Conservation (phyloP, 2,113 vertebrate species). For the Tamias sibiricus region DNA sequence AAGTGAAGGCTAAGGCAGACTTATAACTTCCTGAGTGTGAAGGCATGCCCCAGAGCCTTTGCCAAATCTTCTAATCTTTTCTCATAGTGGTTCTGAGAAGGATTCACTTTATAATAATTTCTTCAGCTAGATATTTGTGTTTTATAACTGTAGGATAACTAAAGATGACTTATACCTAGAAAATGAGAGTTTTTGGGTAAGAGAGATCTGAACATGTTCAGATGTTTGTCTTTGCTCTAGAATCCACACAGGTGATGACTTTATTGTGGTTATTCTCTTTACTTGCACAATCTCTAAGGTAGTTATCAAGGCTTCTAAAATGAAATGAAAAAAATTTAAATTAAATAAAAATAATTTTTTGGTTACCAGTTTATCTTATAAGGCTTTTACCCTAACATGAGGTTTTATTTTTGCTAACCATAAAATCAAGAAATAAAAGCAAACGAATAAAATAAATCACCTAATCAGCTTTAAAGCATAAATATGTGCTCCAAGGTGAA, state of each 20-base stretch:
- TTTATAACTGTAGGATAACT: not conserved
- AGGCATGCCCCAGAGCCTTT: not conserved
- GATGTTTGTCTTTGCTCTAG: not conserved
- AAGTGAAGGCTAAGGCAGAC: not conserved
- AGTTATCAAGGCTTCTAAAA: not conserved
- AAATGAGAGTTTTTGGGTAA: not conserved
- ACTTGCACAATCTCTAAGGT: not conserved
- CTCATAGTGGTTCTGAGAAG: not conserved
- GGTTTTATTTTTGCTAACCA: not conserved
- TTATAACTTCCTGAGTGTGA: not conserved
- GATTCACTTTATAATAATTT: not conserved
- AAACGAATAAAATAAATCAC: slow-evolving; percentile 14
- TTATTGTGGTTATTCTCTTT: not conserved
- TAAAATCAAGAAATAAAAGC: slow-evolving; percentile 40
- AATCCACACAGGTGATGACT: not conserved
- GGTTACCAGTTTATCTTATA: not conserved
- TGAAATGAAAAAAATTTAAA: not conserved
- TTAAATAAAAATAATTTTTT: too few relatives aligned
- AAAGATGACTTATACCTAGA: not conserved
- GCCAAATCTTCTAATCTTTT: not conserved
- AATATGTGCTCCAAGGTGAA: not conserved
- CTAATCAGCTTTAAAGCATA: not conserved
- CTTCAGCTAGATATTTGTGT: not conserved
- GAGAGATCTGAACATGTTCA: not conserved
- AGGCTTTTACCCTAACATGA: not conserved